Evolutionary conservation across 2,113 vertebrate genomes (phyloP), one percentile per base, ranked within the genome.

Genomic region (Poeciliopsis turrubarensis): DNA sequence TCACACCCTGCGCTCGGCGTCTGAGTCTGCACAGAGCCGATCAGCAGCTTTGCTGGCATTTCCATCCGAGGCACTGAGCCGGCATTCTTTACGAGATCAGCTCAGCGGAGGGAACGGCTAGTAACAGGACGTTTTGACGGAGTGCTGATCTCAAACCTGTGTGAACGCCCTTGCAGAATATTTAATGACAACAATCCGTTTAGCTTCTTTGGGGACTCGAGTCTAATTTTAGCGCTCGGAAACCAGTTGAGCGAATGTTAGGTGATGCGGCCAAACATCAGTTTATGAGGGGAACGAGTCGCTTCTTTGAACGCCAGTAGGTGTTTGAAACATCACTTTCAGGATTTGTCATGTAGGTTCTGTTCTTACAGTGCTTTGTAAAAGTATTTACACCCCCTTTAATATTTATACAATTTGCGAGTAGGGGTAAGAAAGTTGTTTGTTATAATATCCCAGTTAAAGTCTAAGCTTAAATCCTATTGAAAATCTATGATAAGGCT

Each of bases 11-110:
- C 30, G 8, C 29, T 13, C 29, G 5, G 25, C 68, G 66, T 73
- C 71, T 78, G 74, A 85, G 79, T 37, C 73, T 51, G 65, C 73
- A 73, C 62, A 34, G 41, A 13, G 37, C 62, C 65, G 72, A 79
- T 86, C 75, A 80, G 73, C 30, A 19, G 60, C 78, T 74, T 68
- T 77, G 30, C 34, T 68, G 37, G 65, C 63, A 60, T 72, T 79
- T 62, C 60, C 61, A 30, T 54, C 61, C 54, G 0, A 26, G 25
- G 60, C 44, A 25, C 70, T 80, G 71, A 80, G 81, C 68, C 66
- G 74, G 47, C 68, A 64, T 72, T 25, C 74, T 81, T 73, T 82
- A 54, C 11, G 19, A 61, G 76, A n/a, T 64, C 70, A 76, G 68
- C 74, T 73, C 4, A 70, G 79, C 68, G 39, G 15, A 75, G 65